phyloP scores from a whole-genome alignment of 2,888 invertebrate genomes.

The Thecocarcelia acutangulata region DNA sequence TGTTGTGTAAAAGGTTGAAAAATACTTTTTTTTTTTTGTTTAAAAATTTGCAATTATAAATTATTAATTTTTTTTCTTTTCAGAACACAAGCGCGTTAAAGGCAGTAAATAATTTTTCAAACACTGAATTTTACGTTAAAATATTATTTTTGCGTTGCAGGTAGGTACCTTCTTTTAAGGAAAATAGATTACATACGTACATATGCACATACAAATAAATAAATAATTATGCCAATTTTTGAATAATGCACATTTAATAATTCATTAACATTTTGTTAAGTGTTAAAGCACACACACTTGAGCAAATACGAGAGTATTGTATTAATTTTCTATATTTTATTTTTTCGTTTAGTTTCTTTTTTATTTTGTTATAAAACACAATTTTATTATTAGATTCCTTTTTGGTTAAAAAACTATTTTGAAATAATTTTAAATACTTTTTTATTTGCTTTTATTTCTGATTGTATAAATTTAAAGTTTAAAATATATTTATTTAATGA shows the following conservation, averaged over 20 bases:
- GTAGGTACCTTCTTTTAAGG: slow-evolving; percentile 11
- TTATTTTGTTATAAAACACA: slow-evolving; percentile 60
- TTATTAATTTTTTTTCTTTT: not conserved
- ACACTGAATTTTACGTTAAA: slow-evolving; percentile 21
- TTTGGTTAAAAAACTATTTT: slow-evolving; percentile 3
- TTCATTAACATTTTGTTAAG: slow-evolving; percentile 14
- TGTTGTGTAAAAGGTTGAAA: slow-evolving; percentile 68
- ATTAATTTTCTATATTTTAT: slow-evolving; percentile 11
- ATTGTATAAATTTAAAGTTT: slow-evolving; percentile 22
- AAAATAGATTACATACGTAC: slow-evolving; percentile 2
- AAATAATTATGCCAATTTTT: slow-evolving; percentile 1
- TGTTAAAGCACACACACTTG: slow-evolving; percentile 27
- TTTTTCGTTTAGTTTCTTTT: slow-evolving; percentile 15
- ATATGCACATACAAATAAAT: too few relatives aligned
- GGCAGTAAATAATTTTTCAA: slow-evolving; percentile 60
- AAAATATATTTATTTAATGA: slow-evolving; percentile 34
- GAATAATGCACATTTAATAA: slow-evolving; percentile 19
- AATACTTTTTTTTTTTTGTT: not conserved
- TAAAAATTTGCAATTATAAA: slow-evolving; percentile 30
- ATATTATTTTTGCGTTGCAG: not conserved
- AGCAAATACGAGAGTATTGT: slow-evolving; percentile 53
- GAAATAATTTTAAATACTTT: not conserved
- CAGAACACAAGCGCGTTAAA: slow-evolving; percentile 5
- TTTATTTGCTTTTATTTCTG: slow-evolving; percentile 18
- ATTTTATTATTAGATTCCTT: slow-evolving; percentile 19